Percentiles rank a stretch among this genome's conserved stretches.
phyloP scores from a whole-genome alignment of 2,888 invertebrate species.

The Iphiclides podalirius region DNA sequence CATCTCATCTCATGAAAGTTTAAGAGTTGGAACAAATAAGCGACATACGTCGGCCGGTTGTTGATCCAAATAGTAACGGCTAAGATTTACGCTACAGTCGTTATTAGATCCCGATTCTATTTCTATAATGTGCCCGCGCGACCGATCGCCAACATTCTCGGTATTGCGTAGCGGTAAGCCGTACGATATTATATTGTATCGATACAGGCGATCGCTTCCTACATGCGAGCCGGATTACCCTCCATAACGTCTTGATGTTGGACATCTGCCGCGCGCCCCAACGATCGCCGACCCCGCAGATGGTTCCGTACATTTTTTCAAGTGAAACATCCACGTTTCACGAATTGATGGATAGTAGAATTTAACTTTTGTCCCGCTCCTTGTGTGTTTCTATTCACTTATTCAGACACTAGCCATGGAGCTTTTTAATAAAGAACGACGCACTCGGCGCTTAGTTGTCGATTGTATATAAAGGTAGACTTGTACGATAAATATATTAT shows the following conservation, averaged over 20 bases:
- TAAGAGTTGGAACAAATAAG: conserved; percentile 13
- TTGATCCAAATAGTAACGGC: conserved; percentile 26
- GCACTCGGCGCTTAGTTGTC: too few species aligned
- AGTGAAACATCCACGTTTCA: conserved; percentile 41
- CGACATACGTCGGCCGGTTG: conserved; percentile 24
- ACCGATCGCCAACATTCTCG: conserved; percentile 39
- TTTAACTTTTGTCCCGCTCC: neutral
- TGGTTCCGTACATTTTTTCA: conserved; percentile 62
- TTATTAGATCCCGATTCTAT: conserved; percentile 44
- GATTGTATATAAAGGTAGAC: too few species aligned
- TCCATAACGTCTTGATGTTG: conserved; percentile 71
- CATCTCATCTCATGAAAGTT: too few species aligned
- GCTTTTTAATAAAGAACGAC: neutral
- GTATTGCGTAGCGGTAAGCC: conserved; percentile 26
- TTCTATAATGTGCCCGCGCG: conserved; percentile 40
- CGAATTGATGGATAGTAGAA: conserved; percentile 43
- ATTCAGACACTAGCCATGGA: neutral
- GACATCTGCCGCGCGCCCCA: conserved; percentile 61
- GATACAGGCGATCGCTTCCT: conserved; percentile 52
- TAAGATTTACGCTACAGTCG: conserved; percentile 31
- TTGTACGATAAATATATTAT: too few species aligned
- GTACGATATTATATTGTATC: conserved; percentile 29
- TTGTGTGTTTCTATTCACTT: conserved; percentile 28
- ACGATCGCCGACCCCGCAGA: conserved; percentile 52
- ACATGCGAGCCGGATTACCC: conserved; percentile 64